Conservation (phyloP, 2,888 invertebrate genomes). For the Oscheius sp. region DNA sequence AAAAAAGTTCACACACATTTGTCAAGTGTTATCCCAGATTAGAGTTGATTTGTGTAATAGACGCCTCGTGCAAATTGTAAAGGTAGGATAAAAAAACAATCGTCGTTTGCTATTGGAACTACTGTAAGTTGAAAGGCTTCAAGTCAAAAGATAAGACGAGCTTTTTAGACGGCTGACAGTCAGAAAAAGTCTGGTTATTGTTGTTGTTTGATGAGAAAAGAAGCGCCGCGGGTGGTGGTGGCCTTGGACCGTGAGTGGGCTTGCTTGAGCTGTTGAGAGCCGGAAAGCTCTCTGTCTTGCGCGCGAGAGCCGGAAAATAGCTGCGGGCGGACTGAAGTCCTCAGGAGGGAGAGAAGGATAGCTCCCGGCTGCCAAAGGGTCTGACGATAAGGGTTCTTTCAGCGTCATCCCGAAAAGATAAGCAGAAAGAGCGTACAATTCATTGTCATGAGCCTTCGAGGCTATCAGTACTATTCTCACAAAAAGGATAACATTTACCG, state of each 20-base stretch:
- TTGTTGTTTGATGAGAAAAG: constrained; percentile 18
- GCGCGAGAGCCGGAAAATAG: constrained; percentile 16
- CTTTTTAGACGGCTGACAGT: too few species aligned
- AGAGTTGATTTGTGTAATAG: too few species aligned
- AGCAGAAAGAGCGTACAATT: not conserved
- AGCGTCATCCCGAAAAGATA: constrained; percentile 14
- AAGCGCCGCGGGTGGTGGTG: constrained; percentile 7
- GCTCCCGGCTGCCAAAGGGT: constrained; percentile 11
- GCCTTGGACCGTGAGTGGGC: too few species aligned
- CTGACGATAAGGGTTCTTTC: constrained; percentile 18
- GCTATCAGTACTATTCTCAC: constrained; percentile 44
- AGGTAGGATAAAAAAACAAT: too few species aligned
- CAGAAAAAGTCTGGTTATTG: not conserved
- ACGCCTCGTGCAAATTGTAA: too few species aligned
- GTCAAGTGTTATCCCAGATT: too few species aligned
- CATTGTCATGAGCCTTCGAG: too few species aligned
- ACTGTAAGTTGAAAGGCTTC: too few species aligned
- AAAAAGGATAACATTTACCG: constrained; percentile 62
- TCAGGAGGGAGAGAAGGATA: too few species aligned
- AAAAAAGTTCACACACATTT: too few species aligned
- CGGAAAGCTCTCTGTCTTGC: constrained; percentile 1
- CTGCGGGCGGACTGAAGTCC: constrained; percentile 10
- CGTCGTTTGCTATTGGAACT: too few species aligned
- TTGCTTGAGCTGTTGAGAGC: not conserved
- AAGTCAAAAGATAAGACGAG: too few species aligned